Conservation (phyloP, 2,113 vertebrate genomes). For the Leptodactylus fuscus region DNA sequence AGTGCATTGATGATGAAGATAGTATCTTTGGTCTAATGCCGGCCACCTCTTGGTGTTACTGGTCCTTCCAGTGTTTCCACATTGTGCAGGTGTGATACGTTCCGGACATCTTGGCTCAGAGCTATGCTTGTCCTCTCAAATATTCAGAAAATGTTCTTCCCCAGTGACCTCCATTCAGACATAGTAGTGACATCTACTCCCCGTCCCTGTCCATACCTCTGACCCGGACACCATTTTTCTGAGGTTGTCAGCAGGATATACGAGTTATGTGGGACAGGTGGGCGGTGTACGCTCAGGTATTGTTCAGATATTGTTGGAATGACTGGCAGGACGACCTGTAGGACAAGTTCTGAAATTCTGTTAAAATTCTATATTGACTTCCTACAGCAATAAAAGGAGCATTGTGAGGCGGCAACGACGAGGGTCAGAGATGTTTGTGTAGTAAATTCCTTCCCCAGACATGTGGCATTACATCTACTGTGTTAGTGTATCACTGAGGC, state of each 20-base stretch:
- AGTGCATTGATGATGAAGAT: too few species aligned
- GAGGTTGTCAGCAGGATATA: slow-evolving; percentile 32
- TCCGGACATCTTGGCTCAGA: too few species aligned
- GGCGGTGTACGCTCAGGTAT: neutral
- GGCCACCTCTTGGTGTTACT: too few species aligned
- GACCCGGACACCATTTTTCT: too few species aligned
- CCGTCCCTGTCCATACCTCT: too few species aligned
- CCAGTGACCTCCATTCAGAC: too few species aligned
- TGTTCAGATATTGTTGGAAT: neutral
- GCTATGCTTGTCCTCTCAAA: too few species aligned
- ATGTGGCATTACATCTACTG: neutral
- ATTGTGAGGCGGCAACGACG: neutral
- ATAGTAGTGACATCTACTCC: too few species aligned
- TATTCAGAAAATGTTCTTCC: too few species aligned
- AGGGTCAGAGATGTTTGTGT: neutral
- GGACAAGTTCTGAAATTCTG: slow-evolving; percentile 1
- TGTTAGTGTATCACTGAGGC: neutral
- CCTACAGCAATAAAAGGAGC: neutral
- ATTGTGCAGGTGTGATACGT: too few species aligned
- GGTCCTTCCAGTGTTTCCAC: too few species aligned
- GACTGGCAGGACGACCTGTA: slow-evolving; percentile 8
- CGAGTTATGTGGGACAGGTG: neutral
- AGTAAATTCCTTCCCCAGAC: neutral
- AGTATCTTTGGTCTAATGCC: too few species aligned
- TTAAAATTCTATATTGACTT: neutral